A percentile compares a stretch with the other conserved stretches of the same genome.
phyloP scores from a whole-genome alignment of 2,113 vertebrate species.

The Anolis carolinensis region DNA sequence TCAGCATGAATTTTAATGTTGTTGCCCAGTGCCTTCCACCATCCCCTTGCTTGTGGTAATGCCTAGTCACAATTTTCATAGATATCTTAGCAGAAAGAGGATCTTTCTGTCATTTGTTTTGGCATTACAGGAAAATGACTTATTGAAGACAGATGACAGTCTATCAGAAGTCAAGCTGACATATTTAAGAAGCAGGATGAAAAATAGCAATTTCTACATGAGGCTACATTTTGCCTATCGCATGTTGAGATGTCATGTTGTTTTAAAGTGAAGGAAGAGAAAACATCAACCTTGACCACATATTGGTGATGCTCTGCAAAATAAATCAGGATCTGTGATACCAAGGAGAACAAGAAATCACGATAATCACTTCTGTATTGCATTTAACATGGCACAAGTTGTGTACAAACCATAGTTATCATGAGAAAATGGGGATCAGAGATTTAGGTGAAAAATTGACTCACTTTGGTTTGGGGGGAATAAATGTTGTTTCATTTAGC shows the following conservation, averaged over 20 bases:
- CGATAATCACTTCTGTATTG: no score
- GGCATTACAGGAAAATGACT: slow-evolving; percentile 19
- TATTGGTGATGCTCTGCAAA: no score
- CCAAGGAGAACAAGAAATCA: no score
- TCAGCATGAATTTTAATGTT: slow-evolving; percentile 16
- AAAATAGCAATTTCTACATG: neutral
- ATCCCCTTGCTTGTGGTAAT: slow-evolving; percentile 17
- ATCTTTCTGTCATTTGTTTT: slow-evolving; percentile 40
- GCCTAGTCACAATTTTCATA: neutral
- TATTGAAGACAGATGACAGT: slow-evolving; percentile 39
- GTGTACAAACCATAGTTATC: no score
- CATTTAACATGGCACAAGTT: no score
- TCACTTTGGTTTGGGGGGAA: no score
- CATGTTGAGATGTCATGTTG: neutral
- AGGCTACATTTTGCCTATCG: no score
- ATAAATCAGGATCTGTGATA: no score
- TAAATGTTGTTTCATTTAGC: no score
- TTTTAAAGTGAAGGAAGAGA: neutral
- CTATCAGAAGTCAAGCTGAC: slow-evolving; percentile 24
- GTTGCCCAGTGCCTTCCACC: neutral
- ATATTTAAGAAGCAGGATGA: neutral
- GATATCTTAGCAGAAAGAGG: slow-evolving; percentile 35
- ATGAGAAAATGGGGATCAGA: no score
- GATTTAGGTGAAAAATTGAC: no score
- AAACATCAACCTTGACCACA: no score